Evolutionary conservation across 2,113 vertebrate species (phyloP), one percentile per base, ranked within the genome.

Genomic region (Ammospiza nelsoni): DNA sequence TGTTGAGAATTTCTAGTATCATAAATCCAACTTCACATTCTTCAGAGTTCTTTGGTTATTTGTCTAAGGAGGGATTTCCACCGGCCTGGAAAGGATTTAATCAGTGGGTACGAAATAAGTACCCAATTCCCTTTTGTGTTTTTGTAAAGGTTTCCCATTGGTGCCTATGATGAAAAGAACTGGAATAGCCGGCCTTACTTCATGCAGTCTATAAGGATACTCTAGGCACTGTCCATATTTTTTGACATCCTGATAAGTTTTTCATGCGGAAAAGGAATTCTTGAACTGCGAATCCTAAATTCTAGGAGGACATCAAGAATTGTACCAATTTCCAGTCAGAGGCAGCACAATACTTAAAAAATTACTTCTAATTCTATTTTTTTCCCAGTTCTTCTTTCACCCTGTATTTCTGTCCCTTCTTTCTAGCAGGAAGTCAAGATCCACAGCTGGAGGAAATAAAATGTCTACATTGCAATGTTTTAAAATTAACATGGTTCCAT

Each of bases 391-490:
- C 59, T 84, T 52, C 51, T 80, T 58, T 82, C 7, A 4, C 21
- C 37, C 55, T 91, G n/a, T 69, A 63, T 92, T 89, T 96, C 44
- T 94, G 39, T 44, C 22, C 83, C 6, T 25, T 81, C 46, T 95
- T 95, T 95, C 65, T 43, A 96, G 25, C n/a, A 91, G 78, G 90
- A 92, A 94, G 62, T 95, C 90, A 97, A 95, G 94, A 94, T 89
- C 29, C 83, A 97, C 92, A 98, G 92, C 84, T 97, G 96, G 84
- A 97, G 94, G 77, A 97, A 97, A 97, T 96, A 96, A 98, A 98
- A 95, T 22, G 24, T 35, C 87, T 96, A 41, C 95, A 92, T 94
- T 91, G 77, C 76, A 89, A 89, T 87, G 49, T 89, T 95, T 97
- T 96, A 96, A 97, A 97, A 96, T 96, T 91, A 97, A 15, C 62